Evolutionary conservation across 1,140 invertebrate species (phyloP).

Genomic region (Micrasema longulum): DNA sequence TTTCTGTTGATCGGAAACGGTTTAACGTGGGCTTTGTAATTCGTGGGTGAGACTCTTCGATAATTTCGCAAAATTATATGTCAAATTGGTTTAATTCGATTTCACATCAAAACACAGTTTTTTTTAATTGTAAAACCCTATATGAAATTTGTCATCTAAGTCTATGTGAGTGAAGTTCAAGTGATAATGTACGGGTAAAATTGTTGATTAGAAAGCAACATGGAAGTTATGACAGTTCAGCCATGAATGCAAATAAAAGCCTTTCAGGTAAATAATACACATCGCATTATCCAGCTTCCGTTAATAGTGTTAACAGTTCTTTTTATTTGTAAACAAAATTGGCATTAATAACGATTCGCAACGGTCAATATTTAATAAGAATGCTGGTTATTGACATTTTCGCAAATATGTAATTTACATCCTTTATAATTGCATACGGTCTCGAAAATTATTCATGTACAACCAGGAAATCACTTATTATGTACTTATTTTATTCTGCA

Average conservation of each 20-base stretch:
- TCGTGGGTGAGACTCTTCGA: conserved; percentile 42
- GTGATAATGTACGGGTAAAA: conserved; percentile 45
- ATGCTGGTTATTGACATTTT: conserved; percentile 36
- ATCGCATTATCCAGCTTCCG: conserved; percentile 10
- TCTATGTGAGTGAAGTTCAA: conserved; percentile 8
- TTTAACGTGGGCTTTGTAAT: conserved; percentile 49
- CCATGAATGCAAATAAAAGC: conserved; percentile 70
- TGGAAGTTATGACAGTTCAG: conserved; percentile 69
- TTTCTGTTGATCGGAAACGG: conserved; percentile 48
- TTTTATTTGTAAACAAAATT: conserved; percentile 8
- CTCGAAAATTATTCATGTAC: conserved; percentile 31
- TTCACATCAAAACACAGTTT: not conserved
- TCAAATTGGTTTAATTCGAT: conserved; percentile 7
- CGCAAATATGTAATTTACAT: conserved; percentile 37
- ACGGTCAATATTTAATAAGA: conserved; percentile 2
- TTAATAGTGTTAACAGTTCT: conserved; percentile 25
- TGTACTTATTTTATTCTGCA: not conserved
- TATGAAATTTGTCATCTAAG: not conserved
- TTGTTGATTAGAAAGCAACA: conserved; percentile 66
- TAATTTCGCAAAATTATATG: conserved; percentile 30
- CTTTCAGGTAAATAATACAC: conserved; percentile 53
- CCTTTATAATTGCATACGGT: conserved; percentile 31
- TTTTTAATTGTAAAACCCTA: not conserved
- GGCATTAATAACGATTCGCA: conserved; percentile 1
- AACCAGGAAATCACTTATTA: conserved; percentile 15